Base-by-base conservation (phyloP, 2,113 vertebrate species). In the Notarius quadriscutis region DNA sequence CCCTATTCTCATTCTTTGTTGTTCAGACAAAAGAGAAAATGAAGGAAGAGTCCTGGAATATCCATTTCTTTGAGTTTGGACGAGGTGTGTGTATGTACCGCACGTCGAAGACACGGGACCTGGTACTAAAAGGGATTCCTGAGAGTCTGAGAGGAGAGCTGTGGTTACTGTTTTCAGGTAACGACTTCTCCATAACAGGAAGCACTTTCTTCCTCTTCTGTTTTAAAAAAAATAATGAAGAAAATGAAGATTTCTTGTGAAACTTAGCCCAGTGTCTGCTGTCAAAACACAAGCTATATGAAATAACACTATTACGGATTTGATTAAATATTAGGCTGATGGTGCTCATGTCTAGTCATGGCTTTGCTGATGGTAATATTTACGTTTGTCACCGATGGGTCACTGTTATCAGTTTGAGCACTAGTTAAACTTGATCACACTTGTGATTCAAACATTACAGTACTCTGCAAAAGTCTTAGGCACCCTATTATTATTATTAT, bases 61-160 rank as follows among this genome's bases (percentile, higher is more conserved):
- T 99, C 89, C 98, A 99, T 91, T 99, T 99, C 94, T 98, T 97
- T 41, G 98, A 99, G 92, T 99, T 97, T 4, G 98, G 98, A 22
- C 95, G 98, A 0, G 98, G 98, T 0, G 95, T 99, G 91, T 99
- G 98, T 87, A 99, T 99, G 98, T 99, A 99, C 93, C 96, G 98
- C 80, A 99, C 98, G 0, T 94, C 96, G 81, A 97, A 93, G 90
- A 98, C 96, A 0, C 95, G 97, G 82, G 97, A 99, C 50, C 96
- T 99, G 27, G 96, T 99, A 18, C 94, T 98, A 3, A 98, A 96
- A 48, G 98, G 98, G 79, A 97, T 99, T 83, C 98, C 98, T 0
- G 98, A 99, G 88, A 92, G 89, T 74, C 95, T 99, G 25, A 95
- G 98, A 18, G 98, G 97, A 71, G 98, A 99, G 81, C 95, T 99